These are phyloP conservation scores for Crocallis elinguaria DNA, from an alignment of 2,888 invertebrate species.

Conservation along the genomic window DNA sequence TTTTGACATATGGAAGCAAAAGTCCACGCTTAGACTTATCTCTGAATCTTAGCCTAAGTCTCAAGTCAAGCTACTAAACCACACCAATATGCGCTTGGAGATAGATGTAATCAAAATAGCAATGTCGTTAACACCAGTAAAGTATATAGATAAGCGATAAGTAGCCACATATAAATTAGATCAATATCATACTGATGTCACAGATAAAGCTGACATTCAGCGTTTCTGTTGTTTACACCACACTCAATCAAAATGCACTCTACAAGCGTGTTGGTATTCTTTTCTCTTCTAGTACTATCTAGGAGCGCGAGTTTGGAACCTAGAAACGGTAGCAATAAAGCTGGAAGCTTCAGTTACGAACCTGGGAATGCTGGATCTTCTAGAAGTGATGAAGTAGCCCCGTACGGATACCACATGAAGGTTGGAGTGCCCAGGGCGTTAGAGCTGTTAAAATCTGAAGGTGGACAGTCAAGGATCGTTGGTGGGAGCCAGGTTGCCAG, in stretches of 20 bases:
- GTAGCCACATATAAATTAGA: constrained; percentile 10
- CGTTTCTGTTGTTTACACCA: background rate
- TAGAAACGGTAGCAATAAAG: background rate
- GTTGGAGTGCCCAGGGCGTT: constrained; percentile 58
- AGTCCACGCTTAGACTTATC: too few species aligned
- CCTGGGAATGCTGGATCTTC: background rate
- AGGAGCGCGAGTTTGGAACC: constrained; percentile 4
- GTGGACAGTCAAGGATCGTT: constrained; percentile 48
- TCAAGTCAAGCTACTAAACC: too few species aligned
- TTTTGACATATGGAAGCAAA: too few species aligned
- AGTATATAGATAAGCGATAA: constrained; percentile 17
- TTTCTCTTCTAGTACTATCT: constrained; percentile 11
- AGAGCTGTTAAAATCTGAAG: constrained; percentile 42
- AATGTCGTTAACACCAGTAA: background rate
- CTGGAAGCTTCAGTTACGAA: background rate
- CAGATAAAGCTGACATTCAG: background rate
- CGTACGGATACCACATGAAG: constrained; percentile 54
- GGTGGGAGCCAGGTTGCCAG: constrained; percentile 54
- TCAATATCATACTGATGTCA: constrained; percentile 12
- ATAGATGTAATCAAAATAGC: background rate
- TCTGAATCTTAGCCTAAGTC: too few species aligned
- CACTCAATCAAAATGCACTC: constrained; percentile 5
- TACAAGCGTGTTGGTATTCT: background rate
- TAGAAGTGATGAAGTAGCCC: constrained; percentile 14
- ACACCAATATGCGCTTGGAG: too few species aligned